phyloP scores from a whole-genome alignment of 2,888 invertebrate species.

The Germaria angustata region DNA sequence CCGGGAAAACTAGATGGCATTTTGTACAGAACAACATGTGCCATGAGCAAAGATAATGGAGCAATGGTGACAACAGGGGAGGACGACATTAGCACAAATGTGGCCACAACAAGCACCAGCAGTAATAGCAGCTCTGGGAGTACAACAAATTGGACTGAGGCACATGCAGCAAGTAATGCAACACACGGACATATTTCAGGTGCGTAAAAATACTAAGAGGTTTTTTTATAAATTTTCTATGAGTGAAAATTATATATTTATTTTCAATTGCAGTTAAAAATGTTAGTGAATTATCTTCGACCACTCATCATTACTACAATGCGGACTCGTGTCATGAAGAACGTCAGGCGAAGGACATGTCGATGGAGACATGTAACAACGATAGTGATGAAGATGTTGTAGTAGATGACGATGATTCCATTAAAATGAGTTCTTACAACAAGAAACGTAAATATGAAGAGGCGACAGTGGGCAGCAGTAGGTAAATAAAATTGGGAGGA shows the following conservation, averaged over 20 bases:
- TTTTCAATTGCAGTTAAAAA: conserved; percentile 75
- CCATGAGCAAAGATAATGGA: conserved; percentile 76
- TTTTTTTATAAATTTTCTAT: too few relatives aligned
- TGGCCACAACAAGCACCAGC: conserved; percentile 68
- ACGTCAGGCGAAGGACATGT: conserved; percentile 72
- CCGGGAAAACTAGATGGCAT: conserved; percentile 78
- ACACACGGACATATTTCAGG: conserved; percentile 77
- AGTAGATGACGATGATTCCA: conserved; percentile 79
- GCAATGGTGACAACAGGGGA: conserved; percentile 69
- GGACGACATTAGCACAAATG: conserved; percentile 75
- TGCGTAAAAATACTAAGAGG: conserved; percentile 64
- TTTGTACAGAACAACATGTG: conserved; percentile 78
- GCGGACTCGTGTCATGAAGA: conserved; percentile 77
- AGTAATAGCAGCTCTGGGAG: conserved; percentile 65
- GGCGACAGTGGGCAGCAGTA: conserved; percentile 73
- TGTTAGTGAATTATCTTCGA: conserved; percentile 79
- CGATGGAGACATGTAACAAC: conserved; percentile 78
- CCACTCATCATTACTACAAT: conserved; percentile 79
- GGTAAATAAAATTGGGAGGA: conserved; percentile 67
- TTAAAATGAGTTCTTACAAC: conserved; percentile 72
- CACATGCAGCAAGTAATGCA: conserved; percentile 64
- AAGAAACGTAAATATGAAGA: conserved; percentile 78
- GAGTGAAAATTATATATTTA: not conserved
- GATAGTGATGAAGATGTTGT: conserved; percentile 80
- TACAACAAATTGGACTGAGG: conserved; percentile 57